Conservation (phyloP, 1,140 invertebrate species). For the Polypedilum vanderplanki region DNA sequence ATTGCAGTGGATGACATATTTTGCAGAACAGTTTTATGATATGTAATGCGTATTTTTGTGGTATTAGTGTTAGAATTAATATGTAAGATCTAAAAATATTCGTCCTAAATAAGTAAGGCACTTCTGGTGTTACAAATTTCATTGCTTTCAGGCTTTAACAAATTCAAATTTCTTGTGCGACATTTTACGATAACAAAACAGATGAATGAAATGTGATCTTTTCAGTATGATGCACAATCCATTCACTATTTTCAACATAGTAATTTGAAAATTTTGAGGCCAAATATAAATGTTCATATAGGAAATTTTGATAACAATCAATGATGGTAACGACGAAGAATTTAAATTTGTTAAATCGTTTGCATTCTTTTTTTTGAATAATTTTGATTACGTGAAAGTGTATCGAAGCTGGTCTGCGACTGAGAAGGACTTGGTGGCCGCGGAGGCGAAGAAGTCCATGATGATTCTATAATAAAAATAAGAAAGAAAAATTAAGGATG, state of each 20-base stretch:
- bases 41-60: background rate
- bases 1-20: background rate
- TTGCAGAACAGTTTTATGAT: slow-evolving; percentile 21
- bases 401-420: slow-evolving; percentile 48
- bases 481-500: slow-evolving; percentile 30
- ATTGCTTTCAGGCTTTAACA: slow-evolving; percentile 18
- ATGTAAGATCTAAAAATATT: background rate
- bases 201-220: background rate
- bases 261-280: background rate
- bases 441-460: slow-evolving; percentile 46
- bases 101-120: slow-evolving; percentile 9
- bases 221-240: background rate
- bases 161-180: slow-evolving; percentile 17
- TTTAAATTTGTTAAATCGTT: slow-evolving; percentile 27
- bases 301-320: slow-evolving; percentile 13
- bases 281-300: background rate
- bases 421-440: slow-evolving; percentile 47
- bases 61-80: slow-evolving; percentile 5
- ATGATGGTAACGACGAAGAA: background rate
- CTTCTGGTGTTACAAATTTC: slow-evolving; percentile 20
- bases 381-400: slow-evolving; percentile 45
- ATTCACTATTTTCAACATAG: background rate
- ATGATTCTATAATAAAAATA: slow-evolving; percentile 45
- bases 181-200: background rate
- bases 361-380: background rate